Conservation (phyloP, 2,888 invertebrate genomes). For the Pandemis cinnamomeana region DNA sequence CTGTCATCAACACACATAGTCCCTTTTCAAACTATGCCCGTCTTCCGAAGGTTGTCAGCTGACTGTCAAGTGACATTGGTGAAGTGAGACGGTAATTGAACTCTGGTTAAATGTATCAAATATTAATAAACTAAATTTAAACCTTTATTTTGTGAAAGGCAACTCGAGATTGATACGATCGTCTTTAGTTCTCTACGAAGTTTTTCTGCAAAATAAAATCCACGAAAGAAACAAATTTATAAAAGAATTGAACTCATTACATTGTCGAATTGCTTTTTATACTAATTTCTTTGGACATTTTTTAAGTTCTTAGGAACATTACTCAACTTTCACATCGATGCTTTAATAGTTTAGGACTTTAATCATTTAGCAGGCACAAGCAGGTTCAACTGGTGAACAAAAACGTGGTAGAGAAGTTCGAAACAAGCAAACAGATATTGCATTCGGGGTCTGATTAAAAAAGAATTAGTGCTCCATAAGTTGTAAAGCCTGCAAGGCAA, state of each 20-base stretch:
- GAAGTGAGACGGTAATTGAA: no score
- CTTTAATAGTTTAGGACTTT: no score
- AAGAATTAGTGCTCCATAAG: constrained; percentile 8
- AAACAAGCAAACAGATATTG: constrained; percentile 15
- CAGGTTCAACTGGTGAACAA: no score
- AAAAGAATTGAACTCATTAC: neutral
- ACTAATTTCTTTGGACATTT: neutral
- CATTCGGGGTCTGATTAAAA: constrained; percentile 11
- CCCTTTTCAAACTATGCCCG: neutral
- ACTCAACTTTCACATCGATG: no score
- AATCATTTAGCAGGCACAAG: no score
- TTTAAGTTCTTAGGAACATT: neutral
- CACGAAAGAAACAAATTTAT: neutral
- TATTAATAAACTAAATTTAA: neutral
- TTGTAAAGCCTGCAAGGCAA: constrained; percentile 22
- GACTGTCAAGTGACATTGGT: no score
- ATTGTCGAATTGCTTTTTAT: neutral
- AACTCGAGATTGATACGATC: neutral
- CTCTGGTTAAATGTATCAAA: no score
- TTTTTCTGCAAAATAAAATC: neutral
- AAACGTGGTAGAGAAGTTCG: constrained; percentile 1
- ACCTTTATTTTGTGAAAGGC: neutral
- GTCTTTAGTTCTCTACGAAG: neutral
- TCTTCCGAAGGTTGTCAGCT: no score
- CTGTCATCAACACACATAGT: no score